A percentile compares a stretch with the other conserved stretches of the same genome.
phyloP scores from a whole-genome alignment of 2,888 invertebrate species.

The Brassicogethes aeneus region DNA sequence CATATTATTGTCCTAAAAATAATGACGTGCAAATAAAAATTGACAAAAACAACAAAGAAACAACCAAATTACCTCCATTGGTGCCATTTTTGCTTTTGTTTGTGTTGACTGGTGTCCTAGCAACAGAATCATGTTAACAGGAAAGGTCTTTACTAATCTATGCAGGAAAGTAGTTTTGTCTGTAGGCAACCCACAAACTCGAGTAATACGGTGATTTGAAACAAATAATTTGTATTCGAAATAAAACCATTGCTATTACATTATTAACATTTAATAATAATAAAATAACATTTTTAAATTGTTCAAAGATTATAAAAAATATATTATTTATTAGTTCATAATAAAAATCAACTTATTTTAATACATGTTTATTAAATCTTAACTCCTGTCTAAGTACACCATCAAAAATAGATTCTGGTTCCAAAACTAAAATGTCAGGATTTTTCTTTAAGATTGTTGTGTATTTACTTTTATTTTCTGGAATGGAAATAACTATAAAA shows the following conservation, averaged over 20 bases:
- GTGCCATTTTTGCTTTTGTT: conserved; percentile 24
- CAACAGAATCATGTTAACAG: too few relatives aligned
- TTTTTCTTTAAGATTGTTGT: conserved; percentile 29
- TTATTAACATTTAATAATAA: too few relatives aligned
- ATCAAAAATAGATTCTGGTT: conserved; percentile 37
- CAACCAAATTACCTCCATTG: conserved; percentile 18
- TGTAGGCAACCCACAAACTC: too few relatives aligned
- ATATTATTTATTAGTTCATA: too few relatives aligned
- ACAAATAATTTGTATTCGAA: too few relatives aligned
- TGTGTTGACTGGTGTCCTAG: conserved; percentile 9
- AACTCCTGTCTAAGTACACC: conserved; percentile 35
- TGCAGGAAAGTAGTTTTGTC: too few relatives aligned
- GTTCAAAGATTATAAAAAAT: too few relatives aligned
- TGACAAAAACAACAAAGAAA: neutral
- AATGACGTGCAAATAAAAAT: neutral
- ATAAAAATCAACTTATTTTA: too few relatives aligned
- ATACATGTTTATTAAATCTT: conserved; percentile 22
- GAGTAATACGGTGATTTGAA: too few relatives aligned
- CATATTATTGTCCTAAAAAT: conserved; percentile 12
- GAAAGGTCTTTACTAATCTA: too few relatives aligned
- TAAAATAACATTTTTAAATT: conserved; percentile 4
- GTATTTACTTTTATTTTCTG: conserved; percentile 31
- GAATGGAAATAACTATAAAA: conserved; percentile 29
- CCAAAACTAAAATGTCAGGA: conserved; percentile 26
- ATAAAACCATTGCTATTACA: too few relatives aligned